Base-by-base conservation (phyloP, 1,140 invertebrate species). In the Ceratoteleas bidentatus region DNA sequence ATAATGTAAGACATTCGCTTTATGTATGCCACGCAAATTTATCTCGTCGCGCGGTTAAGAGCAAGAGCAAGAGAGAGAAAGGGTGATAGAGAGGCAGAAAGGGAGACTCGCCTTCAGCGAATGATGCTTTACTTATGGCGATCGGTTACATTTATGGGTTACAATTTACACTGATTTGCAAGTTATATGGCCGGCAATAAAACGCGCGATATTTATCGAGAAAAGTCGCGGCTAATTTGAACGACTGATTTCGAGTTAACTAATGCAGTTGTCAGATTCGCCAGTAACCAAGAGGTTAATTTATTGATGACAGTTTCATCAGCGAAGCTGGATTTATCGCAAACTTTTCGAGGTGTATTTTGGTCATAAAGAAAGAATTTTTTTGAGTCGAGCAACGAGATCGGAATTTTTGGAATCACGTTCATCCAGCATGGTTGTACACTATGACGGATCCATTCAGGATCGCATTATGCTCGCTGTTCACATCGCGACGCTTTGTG, bases 1-100 rank as follows among this genome's bases (percentile, higher is more conserved):
- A 62, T 68, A 76, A 74, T 74, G 73, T 68, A 68, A 76, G 64
- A 68, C 64, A 68, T 7, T 61, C 64, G 57, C 56, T n/a, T 68
- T 76, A 68, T 38, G 65, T 15, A 32, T 58, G 36, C 33, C 14
- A 49, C 33, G 65, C 49, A 69, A 69, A 77, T 77, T 77, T 69
- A 77, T 77, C 65, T 69, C 58, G 13, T 7, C 9, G 13, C 32
- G 45, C 14, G 65, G 9, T 10, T 11, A 2, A 65, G 45, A 68
- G n/a, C n/a, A n/a, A n/a, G n/a, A n/a, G n/a, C n/a, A n/a, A n/a
- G n/a, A n/a, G n/a, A n/a, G n/a, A n/a, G n/a, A n/a, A n/a, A n/a
- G n/a, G n/a, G n/a, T n/a, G n/a, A n/a, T n/a, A n/a, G n/a, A n/a
- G n/a, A n/a, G n/a, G n/a, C n/a, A n/a, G n/a, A n/a, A n/a, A n/a